Evolutionary conservation across 37 sponge, comb jelly and placozoan species (phyloP).

Genomic region (Spongilla lacustris): DNA sequence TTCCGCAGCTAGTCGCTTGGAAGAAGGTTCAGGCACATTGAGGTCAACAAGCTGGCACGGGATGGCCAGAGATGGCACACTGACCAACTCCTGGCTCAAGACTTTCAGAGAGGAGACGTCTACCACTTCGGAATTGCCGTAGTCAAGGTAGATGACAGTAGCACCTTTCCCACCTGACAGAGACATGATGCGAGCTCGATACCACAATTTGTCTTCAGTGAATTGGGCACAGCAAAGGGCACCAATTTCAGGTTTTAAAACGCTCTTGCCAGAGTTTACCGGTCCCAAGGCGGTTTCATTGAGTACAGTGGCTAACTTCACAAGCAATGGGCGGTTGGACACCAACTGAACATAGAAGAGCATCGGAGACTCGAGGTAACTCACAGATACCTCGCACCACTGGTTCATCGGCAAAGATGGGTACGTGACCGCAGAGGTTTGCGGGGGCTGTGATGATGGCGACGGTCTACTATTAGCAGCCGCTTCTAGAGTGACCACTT

Average conservation of each 20-base stretch:
- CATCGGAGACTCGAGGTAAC: slow-evolving; percentile 35
- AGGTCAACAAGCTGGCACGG: slow-evolving; percentile 23
- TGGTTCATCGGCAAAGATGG: slow-evolving; percentile 20
- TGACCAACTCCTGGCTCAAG: slow-evolving; percentile 24
- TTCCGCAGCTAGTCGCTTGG: background rate
- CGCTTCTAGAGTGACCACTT: background rate
- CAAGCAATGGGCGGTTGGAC: background rate
- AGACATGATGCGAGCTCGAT: slow-evolving; percentile 39
- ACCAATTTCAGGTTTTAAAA: slow-evolving; percentile 16
- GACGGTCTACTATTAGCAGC: background rate
- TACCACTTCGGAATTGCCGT: slow-evolving; percentile 44
- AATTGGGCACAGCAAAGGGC: slow-evolving; percentile 49
- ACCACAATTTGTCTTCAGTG: slow-evolving; percentile 65
- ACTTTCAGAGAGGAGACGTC: background rate
- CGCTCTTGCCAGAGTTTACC: background rate
- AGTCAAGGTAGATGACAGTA: slow-evolving; percentile 61
- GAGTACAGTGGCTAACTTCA: background rate
- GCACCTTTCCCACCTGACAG: background rate
- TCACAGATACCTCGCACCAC: slow-evolving; percentile 5
- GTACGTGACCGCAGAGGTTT: background rate
- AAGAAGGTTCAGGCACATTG: background rate
- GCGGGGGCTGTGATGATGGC: background rate
- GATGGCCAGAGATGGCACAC: slow-evolving; percentile 42
- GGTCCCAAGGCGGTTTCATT: slow-evolving; percentile 4
- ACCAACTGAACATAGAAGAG: slow-evolving; percentile 55